Evolutionary conservation across 2,888 invertebrate genomes (phyloP).

Genomic region (Nymphalis polychloros): DNA sequence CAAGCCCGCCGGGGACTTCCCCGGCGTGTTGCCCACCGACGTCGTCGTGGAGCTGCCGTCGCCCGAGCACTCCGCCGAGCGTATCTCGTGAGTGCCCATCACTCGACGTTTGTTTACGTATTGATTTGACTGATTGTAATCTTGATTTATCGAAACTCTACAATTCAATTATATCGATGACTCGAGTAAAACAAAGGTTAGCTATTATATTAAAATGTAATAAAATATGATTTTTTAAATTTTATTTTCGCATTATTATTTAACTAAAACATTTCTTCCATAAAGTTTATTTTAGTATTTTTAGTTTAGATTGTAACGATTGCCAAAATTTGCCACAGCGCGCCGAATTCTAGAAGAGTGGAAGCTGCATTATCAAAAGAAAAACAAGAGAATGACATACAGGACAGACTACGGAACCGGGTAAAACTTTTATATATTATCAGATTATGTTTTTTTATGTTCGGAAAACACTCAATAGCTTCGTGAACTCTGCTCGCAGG

Average conservation of each 20-base stretch:
- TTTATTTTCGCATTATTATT: too few species aligned
- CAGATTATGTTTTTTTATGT: not conserved
- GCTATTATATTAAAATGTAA: too few species aligned
- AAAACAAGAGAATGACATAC: conserved; percentile 62
- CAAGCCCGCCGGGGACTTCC: conserved; percentile 59
- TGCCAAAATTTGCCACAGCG: conserved; percentile 45
- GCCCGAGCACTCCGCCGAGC: conserved; percentile 58
- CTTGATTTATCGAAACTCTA: not conserved
- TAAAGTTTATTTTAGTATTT: too few species aligned
- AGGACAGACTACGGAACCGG: conserved; percentile 70
- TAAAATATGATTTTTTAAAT: too few species aligned
- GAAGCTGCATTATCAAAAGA: conserved; percentile 57
- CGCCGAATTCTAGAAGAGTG: conserved; percentile 57
- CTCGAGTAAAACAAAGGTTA: too few species aligned
- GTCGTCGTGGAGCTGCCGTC: conserved; percentile 75
- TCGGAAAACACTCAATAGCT: not conserved
- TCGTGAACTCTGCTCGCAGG: conserved; percentile 45
- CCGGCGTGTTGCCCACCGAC: conserved; percentile 76
- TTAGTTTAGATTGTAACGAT: too few species aligned
- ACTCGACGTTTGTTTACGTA: not conserved
- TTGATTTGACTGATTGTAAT: not conserved
- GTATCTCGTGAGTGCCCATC: conserved; percentile 48
- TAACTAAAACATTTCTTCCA: too few species aligned
- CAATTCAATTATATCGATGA: too few species aligned
- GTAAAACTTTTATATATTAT: conserved; percentile 41